Base-by-base conservation (phyloP, 1,140 invertebrate species). In the Notospermus geniculatus region DNA sequence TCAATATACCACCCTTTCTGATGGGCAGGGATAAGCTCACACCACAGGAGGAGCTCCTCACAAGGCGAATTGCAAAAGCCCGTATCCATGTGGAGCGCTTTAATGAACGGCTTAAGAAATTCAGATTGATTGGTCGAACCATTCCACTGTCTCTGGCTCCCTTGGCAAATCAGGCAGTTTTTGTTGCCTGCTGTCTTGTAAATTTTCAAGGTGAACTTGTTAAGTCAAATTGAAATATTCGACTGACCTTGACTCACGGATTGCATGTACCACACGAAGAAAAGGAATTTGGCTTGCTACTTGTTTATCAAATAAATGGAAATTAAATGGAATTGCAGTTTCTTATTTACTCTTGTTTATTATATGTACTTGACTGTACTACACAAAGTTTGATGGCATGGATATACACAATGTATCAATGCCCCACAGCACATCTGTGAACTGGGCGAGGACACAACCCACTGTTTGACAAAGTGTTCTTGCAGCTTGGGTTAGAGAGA, bases 1-100 rank as follows among this genome's bases (percentile, higher is more conserved):
- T 69, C 32, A 67, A 69, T 56, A 69, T 67, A 25, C 65, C 65
- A 30, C 67, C 65, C 46, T 69, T 67, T 62, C 39, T 66, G 9
- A 50, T 43, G 15, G 39, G 30, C 28, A 66, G 64, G 58, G 46
- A 25, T 29, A 46, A 64, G n/a, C 62, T 64, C 53, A 67, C 65
- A 15, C 59, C 59, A 36, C 59, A 58, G 29, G 27, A 58, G 32
- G 53, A 61, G 57, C 36, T 61, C 5, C 19, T 61, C 22, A 61
- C 30, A 32, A 58, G 53, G 30, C n/a, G 39, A 56, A 57, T 61
- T 2, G 59, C 59, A 36, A 61, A 56, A 61, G 50, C 50, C 22
- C 55, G 59, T n/a, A 61, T 61, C 9, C 59, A 61, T 36, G 32
- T 61, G 1, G 59, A 61, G 27, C n/a, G 59, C 17, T 55, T 22